Evolutionary conservation across 2,888 invertebrate species (phyloP), one percentile per base, ranked within the genome.

Genomic region (Drosophila flavopinicola): DNA sequence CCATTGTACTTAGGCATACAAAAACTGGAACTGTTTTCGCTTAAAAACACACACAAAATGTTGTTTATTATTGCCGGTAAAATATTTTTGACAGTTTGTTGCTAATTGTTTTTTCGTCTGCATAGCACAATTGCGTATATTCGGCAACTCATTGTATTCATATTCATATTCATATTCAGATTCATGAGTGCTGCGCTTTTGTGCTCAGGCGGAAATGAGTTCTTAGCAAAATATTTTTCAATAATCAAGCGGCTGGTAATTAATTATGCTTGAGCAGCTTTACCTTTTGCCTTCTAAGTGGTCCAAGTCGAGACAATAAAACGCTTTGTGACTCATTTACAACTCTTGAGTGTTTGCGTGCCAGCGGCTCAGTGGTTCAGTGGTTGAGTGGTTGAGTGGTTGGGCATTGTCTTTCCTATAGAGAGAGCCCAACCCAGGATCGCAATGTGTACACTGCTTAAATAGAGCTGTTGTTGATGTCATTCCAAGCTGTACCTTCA

Each of bases 41-140:
- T n/a, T n/a, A n/a, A 29, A 37, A 38, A 45, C 39, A 35, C 2
- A 2, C 20, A 41, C 20, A 17, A 52, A 37, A 42, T 25, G 35
- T 60, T 61, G 60, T 60, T 49, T 44, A 35, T 63, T 60, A 29
- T 52, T 49, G 35, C 33, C 33, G 41, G 35, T 48, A 52, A 51
- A 52, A n/a, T n/a, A n/a, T 65, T 73, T 85, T 80, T 82, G 78
- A 74, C 85, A 78, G 67, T 70, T 76, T 71, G 56, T 57, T 85
- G 80, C 76, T 80, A 80, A 85, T 80, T 80, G 73, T 71, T 59
- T 32, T 47, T 37, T 20, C 29, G 42, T 33, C 24, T 58, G 27
- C 17, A 11, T 13, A 27, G 17, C 15, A 30, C 30, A 24, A 32
- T 39, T 33, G 51, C 48, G 51, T 52, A 25, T n/a, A 17, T 29